phyloP scores from a whole-genome alignment of 2,888 invertebrate genomes.

The Dastarcus helophoroides region DNA sequence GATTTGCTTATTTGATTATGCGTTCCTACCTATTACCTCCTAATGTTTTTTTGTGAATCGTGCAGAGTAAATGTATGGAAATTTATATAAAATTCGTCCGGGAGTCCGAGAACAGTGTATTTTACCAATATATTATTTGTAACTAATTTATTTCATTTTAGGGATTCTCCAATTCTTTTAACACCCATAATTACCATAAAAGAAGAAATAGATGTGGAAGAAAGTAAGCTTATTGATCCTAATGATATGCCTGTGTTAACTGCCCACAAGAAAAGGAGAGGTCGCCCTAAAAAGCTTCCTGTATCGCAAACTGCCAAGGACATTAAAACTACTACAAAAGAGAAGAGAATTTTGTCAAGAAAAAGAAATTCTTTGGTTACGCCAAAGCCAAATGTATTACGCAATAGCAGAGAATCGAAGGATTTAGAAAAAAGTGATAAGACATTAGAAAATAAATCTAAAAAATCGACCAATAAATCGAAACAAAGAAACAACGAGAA shows the following conservation, averaged over 20 bases:
- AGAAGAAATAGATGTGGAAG: too few relatives aligned
- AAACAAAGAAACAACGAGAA: slow-evolving; percentile 8
- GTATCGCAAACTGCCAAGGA: slow-evolving; percentile 15
- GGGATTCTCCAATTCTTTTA: slow-evolving; percentile 27
- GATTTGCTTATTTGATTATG: too few relatives aligned
- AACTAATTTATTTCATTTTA: slow-evolving; percentile 23
- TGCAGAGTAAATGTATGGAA: too few relatives aligned
- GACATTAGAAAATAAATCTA: slow-evolving; percentile 7
- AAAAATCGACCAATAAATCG: slow-evolving; percentile 14
- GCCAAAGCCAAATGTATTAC: slow-evolving; percentile 11
- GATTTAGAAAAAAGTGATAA: slow-evolving; percentile 2
- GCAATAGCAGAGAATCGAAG: slow-evolving; percentile 1
- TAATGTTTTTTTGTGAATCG: too few relatives aligned
- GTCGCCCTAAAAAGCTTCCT: slow-evolving; percentile 14
- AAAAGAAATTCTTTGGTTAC: slow-evolving; percentile 9
- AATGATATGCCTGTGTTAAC: too few relatives aligned
- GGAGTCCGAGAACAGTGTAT: too few relatives aligned
- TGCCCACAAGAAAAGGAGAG: slow-evolving; percentile 16
- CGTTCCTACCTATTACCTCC: too few relatives aligned
- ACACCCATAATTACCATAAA: slow-evolving; percentile 30
- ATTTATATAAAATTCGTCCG: too few relatives aligned
- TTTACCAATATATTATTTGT: too few relatives aligned
- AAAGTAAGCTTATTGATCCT: too few relatives aligned
- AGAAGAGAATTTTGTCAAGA: slow-evolving; percentile 7
- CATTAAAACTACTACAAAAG: slow-evolving; percentile 7